Conservation (phyloP, 2,888 invertebrate species). For the Drepanosiphum platanoidis region DNA sequence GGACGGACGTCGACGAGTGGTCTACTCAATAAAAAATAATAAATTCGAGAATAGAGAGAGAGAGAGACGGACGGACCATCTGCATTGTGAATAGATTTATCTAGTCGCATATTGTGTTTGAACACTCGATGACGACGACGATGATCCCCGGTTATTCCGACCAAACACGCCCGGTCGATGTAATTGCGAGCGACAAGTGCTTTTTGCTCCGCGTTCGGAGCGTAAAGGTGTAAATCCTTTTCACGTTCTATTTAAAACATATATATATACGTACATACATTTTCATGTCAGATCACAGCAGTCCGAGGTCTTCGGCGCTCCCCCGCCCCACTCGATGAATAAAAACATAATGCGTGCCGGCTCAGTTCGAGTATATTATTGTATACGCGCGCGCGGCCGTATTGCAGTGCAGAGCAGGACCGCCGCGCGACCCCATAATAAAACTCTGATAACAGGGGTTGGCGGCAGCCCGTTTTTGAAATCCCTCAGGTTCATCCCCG, state of each 20-base stretch:
- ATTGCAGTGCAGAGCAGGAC: background rate
- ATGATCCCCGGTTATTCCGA: background rate
- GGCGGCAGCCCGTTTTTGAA: conserved; percentile 23
- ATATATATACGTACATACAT: background rate
- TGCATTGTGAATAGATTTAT: conserved; percentile 15
- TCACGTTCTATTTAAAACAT: background rate
- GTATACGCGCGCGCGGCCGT: too few relatives aligned
- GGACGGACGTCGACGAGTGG: conserved; percentile 7
- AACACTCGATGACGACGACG: background rate
- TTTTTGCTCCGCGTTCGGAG: background rate
- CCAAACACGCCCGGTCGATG: background rate
- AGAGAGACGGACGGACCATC: background rate
- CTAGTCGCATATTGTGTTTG: background rate
- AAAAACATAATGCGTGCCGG: conserved; percentile 10
- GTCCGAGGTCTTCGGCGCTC: background rate
- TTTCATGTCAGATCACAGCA: conserved; percentile 1
- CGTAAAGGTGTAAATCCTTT: conserved; percentile 59
- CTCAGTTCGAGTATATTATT: conserved; percentile 16
- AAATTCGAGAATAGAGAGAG: background rate
- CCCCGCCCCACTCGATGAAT: background rate
- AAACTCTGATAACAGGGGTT: conserved; percentile 25
- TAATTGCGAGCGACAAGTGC: conserved; percentile 46
- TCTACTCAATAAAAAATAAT: background rate
- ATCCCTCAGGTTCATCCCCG: conserved; percentile 42
- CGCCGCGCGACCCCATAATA: conserved; percentile 16